Conservation (phyloP, 30 jellyfish, hydroid and myxozoan genomes). For the Chrysaora quinquecirrha region DNA sequence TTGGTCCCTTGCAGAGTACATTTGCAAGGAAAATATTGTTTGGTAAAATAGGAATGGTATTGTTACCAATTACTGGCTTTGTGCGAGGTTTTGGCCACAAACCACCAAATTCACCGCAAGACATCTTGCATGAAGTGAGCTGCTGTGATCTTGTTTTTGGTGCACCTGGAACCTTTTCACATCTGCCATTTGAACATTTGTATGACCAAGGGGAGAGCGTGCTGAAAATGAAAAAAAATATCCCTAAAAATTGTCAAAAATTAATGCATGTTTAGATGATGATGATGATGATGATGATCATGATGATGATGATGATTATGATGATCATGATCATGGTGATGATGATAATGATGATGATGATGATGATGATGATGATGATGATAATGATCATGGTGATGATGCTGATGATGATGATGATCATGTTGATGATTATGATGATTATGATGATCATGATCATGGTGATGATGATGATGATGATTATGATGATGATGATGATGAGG, state of each 20-base stretch:
- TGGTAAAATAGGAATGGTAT: conserved; percentile 37
- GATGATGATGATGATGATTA: too few species aligned
- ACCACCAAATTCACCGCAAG: conserved; percentile 78
- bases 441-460: too few species aligned
- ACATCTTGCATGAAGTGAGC: conserved; percentile 65
- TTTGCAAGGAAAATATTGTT: conserved; percentile 11
- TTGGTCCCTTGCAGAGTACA: conserved; percentile 14
- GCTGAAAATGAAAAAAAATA: background rate
- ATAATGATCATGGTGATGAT: background rate
- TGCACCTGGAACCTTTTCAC: conserved; percentile 37
- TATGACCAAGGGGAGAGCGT: conserved; percentile 60
- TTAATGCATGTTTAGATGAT: background rate
- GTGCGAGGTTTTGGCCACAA: conserved; percentile 85
- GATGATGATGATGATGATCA: background rate
- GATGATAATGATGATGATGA: background rate
- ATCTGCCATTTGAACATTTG: conserved; percentile 38
- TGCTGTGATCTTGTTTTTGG: conserved; percentile 31
- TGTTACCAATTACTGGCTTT: conserved; percentile 8
- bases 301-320: background rate
- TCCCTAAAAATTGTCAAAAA: too few species aligned
- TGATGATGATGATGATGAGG: too few species aligned
- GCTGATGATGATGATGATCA: too few species aligned
- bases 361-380: background rate
- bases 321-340: background rate
- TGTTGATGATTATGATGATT: too few species aligned